phyloP scores from a whole-genome alignment of 1,140 invertebrate genomes.

The Trialeurodes vaporariorum region DNA sequence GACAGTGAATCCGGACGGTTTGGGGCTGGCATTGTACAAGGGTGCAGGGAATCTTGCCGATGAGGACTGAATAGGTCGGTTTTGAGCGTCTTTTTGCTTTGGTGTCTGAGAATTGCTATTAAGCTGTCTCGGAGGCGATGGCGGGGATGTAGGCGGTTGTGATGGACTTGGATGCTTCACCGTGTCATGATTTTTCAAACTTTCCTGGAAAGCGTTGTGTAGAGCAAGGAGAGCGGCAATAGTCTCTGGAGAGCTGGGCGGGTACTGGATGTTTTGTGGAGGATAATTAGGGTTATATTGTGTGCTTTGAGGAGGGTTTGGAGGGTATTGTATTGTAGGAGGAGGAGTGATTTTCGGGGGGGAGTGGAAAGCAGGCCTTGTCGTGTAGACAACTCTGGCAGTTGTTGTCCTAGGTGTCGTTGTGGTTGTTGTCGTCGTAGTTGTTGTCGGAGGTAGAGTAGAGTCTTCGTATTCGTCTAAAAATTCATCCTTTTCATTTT shows the following conservation, averaged over 20 bases:
- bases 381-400: constrained; percentile 17
- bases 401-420: constrained; percentile 26
- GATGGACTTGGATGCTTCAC: background rate
- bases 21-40: constrained; percentile 6
- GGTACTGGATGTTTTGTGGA: constrained; percentile 18
- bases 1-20: constrained; percentile 1
- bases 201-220: constrained; percentile 27
- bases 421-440: constrained; percentile 25
- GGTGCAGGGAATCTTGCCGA: constrained; percentile 5
- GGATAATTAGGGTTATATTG: constrained; percentile 19
- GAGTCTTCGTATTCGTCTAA: constrained; percentile 18
- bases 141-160: constrained; percentile 1
- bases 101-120: background rate
- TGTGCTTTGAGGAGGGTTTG: constrained; percentile 27
- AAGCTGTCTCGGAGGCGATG: constrained; percentile 4
- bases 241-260: constrained; percentile 22
- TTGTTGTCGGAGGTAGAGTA: constrained; percentile 21
- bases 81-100: constrained; percentile 2
- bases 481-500: constrained; percentile 9
- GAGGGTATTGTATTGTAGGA: background rate
- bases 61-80: background rate
- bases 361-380: constrained; percentile 23
- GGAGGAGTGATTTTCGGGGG: constrained; percentile 19
- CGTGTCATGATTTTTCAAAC: constrained; percentile 19
- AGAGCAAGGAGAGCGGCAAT: constrained; percentile 26